Evolutionary conservation across 92 coral and sea anemone genomes (phyloP).

Genomic region (Hydrozoanthus gracilis): DNA sequence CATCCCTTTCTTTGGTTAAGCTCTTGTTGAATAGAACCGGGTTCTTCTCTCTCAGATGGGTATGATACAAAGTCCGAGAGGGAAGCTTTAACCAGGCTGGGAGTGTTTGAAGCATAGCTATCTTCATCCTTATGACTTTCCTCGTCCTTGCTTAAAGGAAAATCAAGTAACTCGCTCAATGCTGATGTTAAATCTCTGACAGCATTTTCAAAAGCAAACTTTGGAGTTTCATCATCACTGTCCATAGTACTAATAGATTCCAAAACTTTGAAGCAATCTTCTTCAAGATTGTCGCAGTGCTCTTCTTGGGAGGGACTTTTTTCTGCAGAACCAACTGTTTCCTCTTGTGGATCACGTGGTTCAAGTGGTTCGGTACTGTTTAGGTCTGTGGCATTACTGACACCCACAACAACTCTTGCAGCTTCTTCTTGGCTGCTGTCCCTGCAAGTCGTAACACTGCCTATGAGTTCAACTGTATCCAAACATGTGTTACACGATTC

Average conservation of each 20-base stretch:
- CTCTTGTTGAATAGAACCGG: not conserved
- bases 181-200: conserved; percentile 24
- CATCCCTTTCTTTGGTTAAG: not conserved
- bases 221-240: not conserved
- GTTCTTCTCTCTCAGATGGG: not conserved
- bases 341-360: not conserved
- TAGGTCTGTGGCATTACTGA: not conserved
- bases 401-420: not conserved
- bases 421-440: not conserved
- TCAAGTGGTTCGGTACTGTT: not conserved
- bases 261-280: not conserved
- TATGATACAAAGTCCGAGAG: not conserved
- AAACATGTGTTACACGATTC: not conserved
- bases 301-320: not conserved
- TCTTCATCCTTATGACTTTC: not conserved
- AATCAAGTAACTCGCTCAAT: not conserved
- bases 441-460: not conserved
- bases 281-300: not conserved
- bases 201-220: conserved; percentile 7
- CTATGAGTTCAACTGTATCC: not conserved
- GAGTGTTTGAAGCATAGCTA: not conserved
- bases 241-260: conserved; percentile 11
- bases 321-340: not conserved
- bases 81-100: not conserved
- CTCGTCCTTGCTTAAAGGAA: not conserved